These are phyloP conservation scores for Agrilus cyanescens DNA, from an alignment of 2,888 invertebrate species.

Conservation along the genomic window DNA sequence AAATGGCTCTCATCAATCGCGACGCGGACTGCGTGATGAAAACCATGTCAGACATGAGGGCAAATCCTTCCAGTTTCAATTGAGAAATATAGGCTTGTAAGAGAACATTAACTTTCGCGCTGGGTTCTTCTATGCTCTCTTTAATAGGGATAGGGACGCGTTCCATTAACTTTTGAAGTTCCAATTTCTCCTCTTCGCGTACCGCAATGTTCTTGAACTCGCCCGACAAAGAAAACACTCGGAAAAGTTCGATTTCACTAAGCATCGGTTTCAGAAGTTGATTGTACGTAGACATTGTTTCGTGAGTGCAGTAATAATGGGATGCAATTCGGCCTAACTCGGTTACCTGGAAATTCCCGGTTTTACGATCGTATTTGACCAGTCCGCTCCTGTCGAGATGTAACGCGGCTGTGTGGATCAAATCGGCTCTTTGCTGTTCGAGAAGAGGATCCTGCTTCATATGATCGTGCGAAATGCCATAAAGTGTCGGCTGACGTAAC, in stretches of 20 bases:
- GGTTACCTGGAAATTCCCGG: slow-evolving; percentile 73
- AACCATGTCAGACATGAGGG: slow-evolving; percentile 98
- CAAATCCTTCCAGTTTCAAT: slow-evolving; percentile 94
- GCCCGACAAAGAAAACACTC: slow-evolving; percentile 95
- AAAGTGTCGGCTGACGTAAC: slow-evolving; percentile 79
- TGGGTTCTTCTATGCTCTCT: slow-evolving; percentile 95
- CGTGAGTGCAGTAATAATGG: slow-evolving; percentile 96
- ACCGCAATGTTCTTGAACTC: slow-evolving; percentile 93
- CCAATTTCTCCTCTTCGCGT: slow-evolving; percentile 91
- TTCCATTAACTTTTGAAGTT: slow-evolving; percentile 86
- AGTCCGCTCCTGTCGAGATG: slow-evolving; percentile 89
- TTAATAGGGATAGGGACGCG: slow-evolving; percentile 98
- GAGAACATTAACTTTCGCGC: slow-evolving; percentile 91
- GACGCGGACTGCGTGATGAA: slow-evolving; percentile 97
- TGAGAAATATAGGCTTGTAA: slow-evolving; percentile 98
- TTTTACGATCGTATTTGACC: slow-evolving; percentile 88
- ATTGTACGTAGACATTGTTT: slow-evolving; percentile 94
- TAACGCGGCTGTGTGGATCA: slow-evolving; percentile 89
- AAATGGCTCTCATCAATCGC: slow-evolving; percentile 89
- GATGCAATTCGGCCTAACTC: slow-evolving; percentile 96
- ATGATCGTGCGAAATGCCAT: slow-evolving; percentile 74
- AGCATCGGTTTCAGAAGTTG: slow-evolving; percentile 91
- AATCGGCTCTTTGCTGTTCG: slow-evolving; percentile 84
- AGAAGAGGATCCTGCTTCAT: slow-evolving; percentile 72
- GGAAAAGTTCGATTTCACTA: slow-evolving; percentile 93